Percentiles rank a stretch among this genome's conserved stretches.
phyloP scores from a whole-genome alignment of 2,888 invertebrate genomes.

The Eristalinus aeneus region DNA sequence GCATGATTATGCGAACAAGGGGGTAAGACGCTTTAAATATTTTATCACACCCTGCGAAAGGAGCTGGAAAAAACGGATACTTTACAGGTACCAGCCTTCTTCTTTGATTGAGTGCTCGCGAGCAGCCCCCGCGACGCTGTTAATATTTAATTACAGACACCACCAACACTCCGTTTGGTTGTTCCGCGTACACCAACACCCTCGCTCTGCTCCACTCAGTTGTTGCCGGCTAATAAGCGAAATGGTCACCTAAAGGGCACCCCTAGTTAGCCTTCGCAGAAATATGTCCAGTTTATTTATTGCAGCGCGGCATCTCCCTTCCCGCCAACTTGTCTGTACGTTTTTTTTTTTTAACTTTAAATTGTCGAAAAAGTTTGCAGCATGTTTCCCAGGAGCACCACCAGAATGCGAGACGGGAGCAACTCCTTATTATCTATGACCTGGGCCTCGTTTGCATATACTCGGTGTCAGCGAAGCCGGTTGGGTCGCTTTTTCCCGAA shows the following conservation, averaged over 20 bases:
- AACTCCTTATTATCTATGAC: conserved; percentile 56
- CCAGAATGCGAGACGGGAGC: conserved; percentile 31
- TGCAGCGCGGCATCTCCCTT: conserved; percentile 35
- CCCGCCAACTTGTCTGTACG: neutral
- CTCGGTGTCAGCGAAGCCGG: conserved; percentile 9
- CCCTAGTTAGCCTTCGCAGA: conserved; percentile 56
- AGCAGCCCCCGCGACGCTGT: neutral
- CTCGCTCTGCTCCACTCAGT: conserved; percentile 1
- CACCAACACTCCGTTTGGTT: neutral
- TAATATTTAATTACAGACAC: conserved; percentile 60
- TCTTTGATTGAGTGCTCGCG: conserved; percentile 36
- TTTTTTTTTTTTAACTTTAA: conserved; percentile 25
- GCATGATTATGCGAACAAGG: conserved; percentile 63
- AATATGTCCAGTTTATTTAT: conserved; percentile 69
- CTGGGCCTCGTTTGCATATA: conserved; percentile 56
- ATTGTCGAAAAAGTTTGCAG: conserved; percentile 63
- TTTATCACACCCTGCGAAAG: conserved; percentile 54
- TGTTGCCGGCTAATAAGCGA: conserved; percentile 33
- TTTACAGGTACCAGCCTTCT: neutral
- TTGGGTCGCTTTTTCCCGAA: conserved; percentile 19
- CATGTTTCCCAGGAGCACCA: conserved; percentile 64
- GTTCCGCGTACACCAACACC: neutral
- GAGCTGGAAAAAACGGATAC: neutral
- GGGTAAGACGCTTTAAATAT: conserved; percentile 58
- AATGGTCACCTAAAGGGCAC: conserved; percentile 61